phyloP scores from a whole-genome alignment of 2,113 vertebrate species.

The Orthonyx spaldingii region DNA sequence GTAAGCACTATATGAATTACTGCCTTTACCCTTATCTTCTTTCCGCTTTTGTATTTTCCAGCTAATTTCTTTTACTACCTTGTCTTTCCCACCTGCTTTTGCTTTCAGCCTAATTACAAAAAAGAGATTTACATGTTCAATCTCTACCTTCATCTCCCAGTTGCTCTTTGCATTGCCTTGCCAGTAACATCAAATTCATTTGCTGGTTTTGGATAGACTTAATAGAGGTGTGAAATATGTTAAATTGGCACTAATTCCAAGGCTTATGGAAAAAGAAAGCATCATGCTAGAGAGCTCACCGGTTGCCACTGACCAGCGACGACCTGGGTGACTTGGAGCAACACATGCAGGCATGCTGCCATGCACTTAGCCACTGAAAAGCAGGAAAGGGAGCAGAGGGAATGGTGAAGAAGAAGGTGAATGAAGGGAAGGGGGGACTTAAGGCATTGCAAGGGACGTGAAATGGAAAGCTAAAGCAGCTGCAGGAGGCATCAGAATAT shows the following conservation, averaged over 20 bases:
- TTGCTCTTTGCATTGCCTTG: background rate
- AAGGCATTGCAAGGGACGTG: background rate
- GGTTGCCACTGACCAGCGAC: background rate
- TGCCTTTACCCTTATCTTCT: background rate
- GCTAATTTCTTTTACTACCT: background rate
- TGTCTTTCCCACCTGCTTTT: background rate
- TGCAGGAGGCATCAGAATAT: background rate
- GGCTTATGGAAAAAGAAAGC: background rate
- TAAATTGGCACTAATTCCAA: background rate
- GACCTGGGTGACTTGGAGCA: background rate
- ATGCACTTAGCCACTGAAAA: background rate
- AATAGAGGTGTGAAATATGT: background rate
- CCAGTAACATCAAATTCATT: background rate
- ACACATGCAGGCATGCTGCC: background rate
- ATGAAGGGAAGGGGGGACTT: background rate
- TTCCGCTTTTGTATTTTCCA: background rate
- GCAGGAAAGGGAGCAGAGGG: background rate
- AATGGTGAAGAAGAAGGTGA: background rate
- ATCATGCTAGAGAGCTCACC: background rate
- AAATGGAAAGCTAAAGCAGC: background rate
- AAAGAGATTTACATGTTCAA: background rate
- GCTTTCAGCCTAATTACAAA: background rate
- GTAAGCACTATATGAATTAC: background rate
- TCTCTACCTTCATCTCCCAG: background rate
- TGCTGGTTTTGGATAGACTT: background rate